Evolutionary conservation across 2,113 vertebrate species (phyloP), one percentile per base, ranked within the genome.

Genomic region (Mystacornis crossleyi): DNA sequence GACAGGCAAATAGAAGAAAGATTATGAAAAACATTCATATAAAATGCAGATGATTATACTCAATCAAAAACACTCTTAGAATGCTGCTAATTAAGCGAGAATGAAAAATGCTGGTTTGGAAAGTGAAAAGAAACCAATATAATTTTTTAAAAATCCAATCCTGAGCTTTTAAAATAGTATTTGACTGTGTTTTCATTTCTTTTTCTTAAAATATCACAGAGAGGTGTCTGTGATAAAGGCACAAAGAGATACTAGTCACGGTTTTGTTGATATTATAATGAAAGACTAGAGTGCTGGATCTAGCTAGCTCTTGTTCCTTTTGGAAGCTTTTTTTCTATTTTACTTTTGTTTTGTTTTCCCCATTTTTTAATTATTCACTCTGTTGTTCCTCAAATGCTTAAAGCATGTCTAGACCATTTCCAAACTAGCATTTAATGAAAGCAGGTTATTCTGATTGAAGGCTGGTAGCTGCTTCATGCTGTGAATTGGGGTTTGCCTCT

Each of bases 391-490:
- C 42, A 47, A 45, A 58, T n/a, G 43, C 8, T 42, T 86, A 55
- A 74, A 89, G 51, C 24, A 31, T 29, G 28, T 34, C 75, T 81
- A 75, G 54, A 61, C 67, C 79, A 48, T 65, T 90, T 82, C 73
- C 75, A 86, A 64, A 74, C 48, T 21, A 74, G 16, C 40, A 64
- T 54, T 95, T 92, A 89, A 93, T 95, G 62, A 90, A 96, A 89
- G 64, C 51, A 94, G 45, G 61, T 95, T 95, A 93, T 94, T 95
- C 94, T 93, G 70, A 91, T 29, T 91, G 92, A 96, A 95, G 83
- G 60, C 62, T 40, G 50, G 67, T 58, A 66, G 54, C 55, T 95
- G 82, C 60, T 81, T 57, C 38, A 26, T 57, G 33, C 33, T 79
- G 87, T 5, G 25, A 16, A 78, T 86, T 84, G 75, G 79, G 85